Base-by-base conservation (phyloP, 2,113 vertebrate genomes). In the Regulus satrapa region DNA sequence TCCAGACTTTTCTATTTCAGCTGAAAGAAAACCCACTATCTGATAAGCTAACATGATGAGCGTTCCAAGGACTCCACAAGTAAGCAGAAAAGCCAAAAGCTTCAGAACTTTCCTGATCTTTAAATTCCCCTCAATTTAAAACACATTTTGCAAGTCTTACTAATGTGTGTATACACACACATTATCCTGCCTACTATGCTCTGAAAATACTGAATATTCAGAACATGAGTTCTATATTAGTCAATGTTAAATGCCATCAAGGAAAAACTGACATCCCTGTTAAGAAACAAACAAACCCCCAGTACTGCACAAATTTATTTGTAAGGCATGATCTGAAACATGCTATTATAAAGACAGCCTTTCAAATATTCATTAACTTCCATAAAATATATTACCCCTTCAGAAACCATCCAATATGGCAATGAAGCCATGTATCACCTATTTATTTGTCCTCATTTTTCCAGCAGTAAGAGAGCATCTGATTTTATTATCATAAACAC, bases 41-140 rank as follows among this genome's bases (percentile, higher is more conserved):
- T 92, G 97, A 96, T 96, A 97, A 97, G 67, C 92, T 87, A 94
- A 82, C 49, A 68, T 81, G 91, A 96, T 96, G 88, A 83, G 96
- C 93, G 89, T 87, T 93, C 84, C 85, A 80, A 48, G 66, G 68
- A 69, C 83, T 78, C 71, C 74, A 66, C 56, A 76, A 36, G 24
- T 83, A 69, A 81, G 55, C 40, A 91, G 51, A 90, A 93, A 92
- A 75, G 20, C 32, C 38, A 51, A 43, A 55, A 89, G 73, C 56
- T 94, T 85, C 73, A 80, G 21, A 94, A 85, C 25, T 79, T 72
- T 12, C 21, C 25, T 12, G 2, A 86, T 83, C 55, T 83, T 64
- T 45, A 84, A 89, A 84, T 71, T 72, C 11, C 12, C 40, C 61
- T 21, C 34, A 48, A 36, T 41, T 51, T 72, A 41, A 61, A 81